Percentiles rank a stretch among this genome's conserved stretches.
These are phyloP conservation scores for Archaeoteleia sp. DNA, from an alignment of 2,888 invertebrate species.

Conservation along the genomic window DNA sequence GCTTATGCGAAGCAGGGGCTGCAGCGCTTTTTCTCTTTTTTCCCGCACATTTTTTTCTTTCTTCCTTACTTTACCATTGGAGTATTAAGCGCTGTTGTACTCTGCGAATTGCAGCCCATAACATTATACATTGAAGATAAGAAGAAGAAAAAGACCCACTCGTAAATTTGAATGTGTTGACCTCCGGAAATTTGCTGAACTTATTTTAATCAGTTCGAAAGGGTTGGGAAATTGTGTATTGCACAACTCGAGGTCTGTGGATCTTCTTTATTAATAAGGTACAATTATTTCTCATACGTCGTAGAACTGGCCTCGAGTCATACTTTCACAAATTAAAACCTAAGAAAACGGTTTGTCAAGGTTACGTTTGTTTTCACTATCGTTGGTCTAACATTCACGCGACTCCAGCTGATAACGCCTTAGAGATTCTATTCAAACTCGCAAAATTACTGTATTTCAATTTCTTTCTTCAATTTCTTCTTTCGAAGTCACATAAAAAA, in stretches of 20 bases:
- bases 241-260: too few species aligned
- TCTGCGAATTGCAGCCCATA: slow-evolving; percentile 44
- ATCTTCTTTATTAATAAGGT: neutral
- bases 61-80: slow-evolving; percentile 47
- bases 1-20: slow-evolving; percentile 42
- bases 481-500: too few species aligned
- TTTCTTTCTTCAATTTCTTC: neutral
- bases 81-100: slow-evolving; percentile 50
- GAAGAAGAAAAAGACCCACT: slow-evolving; percentile 18
- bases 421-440: slow-evolving; percentile 20
- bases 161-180: slow-evolving; percentile 40
- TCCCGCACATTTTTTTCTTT: slow-evolving; percentile 34
- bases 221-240: too few species aligned
- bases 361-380: slow-evolving; percentile 48
- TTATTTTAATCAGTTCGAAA: too few species aligned
- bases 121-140: slow-evolving; percentile 36
- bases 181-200: slow-evolving; percentile 32
- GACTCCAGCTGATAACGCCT: slow-evolving; percentile 34
- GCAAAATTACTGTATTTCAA: slow-evolving; percentile 1
- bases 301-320: slow-evolving; percentile 9
- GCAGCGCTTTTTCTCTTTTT: slow-evolving; percentile 17
- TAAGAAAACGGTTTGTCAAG: slow-evolving; percentile 35
- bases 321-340: slow-evolving; percentile 5
- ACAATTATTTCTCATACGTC: neutral
- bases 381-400: slow-evolving; percentile 39